Conservation (phyloP, 2,888 invertebrate species). For the Entomobrya multifasciata region DNA sequence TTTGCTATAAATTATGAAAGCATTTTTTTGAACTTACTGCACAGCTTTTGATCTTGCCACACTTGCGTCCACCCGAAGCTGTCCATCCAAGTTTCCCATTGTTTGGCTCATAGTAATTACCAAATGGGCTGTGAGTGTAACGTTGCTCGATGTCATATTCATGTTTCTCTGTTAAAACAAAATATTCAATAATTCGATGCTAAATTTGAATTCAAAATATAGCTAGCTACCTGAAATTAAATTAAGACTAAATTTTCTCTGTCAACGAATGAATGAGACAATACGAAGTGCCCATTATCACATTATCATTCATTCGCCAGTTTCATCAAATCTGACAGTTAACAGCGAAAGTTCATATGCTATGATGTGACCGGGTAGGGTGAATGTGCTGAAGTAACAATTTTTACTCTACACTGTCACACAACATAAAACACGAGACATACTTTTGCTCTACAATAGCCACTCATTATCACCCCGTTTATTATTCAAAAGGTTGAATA, state of each 20-base stretch:
- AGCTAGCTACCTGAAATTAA: no score
- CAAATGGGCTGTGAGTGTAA: conserved; percentile 83
- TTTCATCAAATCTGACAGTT: no score
- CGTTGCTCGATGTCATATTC: conserved; percentile 79
- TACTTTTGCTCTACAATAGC: conserved; percentile 6
- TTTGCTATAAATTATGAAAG: not conserved
- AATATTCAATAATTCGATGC: not conserved
- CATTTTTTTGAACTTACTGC: conserved; percentile 39
- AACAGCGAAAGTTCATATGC: no score
- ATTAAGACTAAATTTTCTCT: no score
- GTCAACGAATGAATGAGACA: not conserved
- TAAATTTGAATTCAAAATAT: not conserved
- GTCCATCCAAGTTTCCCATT: conserved; percentile 81
- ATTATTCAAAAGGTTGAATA: conserved; percentile 17
- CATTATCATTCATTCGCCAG: not conserved
- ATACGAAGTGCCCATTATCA: not conserved
- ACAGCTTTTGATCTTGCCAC: conserved; percentile 80
- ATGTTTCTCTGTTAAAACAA: conserved; percentile 62
- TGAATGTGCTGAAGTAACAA: conserved; percentile 32
- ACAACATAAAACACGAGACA: conserved; percentile 42
- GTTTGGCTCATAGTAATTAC: conserved; percentile 82
- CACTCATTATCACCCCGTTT: conserved; percentile 49
- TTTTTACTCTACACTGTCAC: conserved; percentile 14
- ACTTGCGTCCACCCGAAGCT: conserved; percentile 80
- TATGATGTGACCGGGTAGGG: no score